Base-by-base conservation (phyloP, 1,140 invertebrate genomes). In the Penaeus indicus region DNA sequence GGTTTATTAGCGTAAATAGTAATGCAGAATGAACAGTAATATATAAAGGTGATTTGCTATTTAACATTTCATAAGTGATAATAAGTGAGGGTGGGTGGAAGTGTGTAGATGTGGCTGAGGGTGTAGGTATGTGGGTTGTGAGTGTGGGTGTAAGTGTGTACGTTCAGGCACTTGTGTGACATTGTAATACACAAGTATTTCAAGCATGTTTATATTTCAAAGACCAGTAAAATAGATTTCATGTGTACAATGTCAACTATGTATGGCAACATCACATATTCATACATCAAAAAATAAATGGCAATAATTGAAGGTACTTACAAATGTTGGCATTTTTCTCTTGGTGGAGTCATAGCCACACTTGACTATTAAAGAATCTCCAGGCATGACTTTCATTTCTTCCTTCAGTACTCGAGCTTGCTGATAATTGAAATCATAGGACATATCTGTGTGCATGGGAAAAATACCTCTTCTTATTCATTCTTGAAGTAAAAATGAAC, bases 351-450 rank as follows among this genome's bases (percentile, higher is more conserved):
- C 95, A 92, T 96, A 96, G 91, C 95, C 95, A 92, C 95, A 96
- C 92, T 95, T 95, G 63, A 95, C 94, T 91, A 96, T 94, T 91
- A 96, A 94, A 92, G 95, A 95, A 93, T 96, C 95, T 72, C 95
- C 94, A 27, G 91, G 89, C 84, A 90, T 88, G 32, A 91, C 85
- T 16, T 83, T 69, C n/a, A 90, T 83, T 75, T 90, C 85, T 32
- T 91, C 54, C 10, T 86, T 64, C 38, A 91, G 82, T 22, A 89
- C 88, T 81, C 91, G 82, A 54, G 91, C 90, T 85, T 92, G 90
- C 72, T 92, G 92, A 89, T 92, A 92, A 88, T 92, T 92, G 64
- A 92, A 92, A 86, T 92, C 92, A 85, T 92, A 92, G 83, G 90
- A 91, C 63, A 84, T 84, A 84, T 92, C 92, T 88, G 67, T 61